Conservation (phyloP, 2,113 vertebrate genomes). For the Phrynosoma blainvillii region DNA sequence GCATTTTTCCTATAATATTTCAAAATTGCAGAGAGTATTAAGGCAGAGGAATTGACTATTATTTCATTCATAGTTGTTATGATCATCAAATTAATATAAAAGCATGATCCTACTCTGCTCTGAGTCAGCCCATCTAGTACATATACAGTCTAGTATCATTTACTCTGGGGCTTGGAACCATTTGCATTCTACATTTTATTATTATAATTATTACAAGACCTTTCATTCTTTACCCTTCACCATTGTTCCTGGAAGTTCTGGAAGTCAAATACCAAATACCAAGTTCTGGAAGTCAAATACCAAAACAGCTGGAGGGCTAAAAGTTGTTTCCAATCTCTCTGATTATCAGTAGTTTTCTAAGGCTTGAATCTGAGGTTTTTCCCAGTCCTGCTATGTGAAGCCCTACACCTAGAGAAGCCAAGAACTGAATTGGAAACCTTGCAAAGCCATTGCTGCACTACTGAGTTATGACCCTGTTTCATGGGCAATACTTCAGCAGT, state of each 20-base stretch:
- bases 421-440: neutral
- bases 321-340: no score
- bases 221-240: no score
- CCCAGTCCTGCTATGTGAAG: neutral
- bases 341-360: no score
- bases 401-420: neutral
- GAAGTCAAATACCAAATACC: no score
- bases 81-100: slow-evolving; percentile 2
- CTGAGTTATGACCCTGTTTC: neutral
- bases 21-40: neutral
- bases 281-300: no score
- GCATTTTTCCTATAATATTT: neutral
- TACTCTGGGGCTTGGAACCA: neutral
- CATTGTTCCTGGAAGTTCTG: no score
- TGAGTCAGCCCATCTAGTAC: neutral
- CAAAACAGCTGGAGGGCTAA: no score
- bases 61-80: neutral
- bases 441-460: neutral
- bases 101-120: neutral
- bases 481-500: neutral
- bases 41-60: neutral
- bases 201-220: no score
- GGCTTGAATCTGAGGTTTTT: neutral
- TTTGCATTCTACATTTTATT: neutral
- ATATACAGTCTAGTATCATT: neutral